Evolutionary conservation across 2,113 vertebrate genomes (phyloP).

Genomic region (Triplophysa dalaica): DNA sequence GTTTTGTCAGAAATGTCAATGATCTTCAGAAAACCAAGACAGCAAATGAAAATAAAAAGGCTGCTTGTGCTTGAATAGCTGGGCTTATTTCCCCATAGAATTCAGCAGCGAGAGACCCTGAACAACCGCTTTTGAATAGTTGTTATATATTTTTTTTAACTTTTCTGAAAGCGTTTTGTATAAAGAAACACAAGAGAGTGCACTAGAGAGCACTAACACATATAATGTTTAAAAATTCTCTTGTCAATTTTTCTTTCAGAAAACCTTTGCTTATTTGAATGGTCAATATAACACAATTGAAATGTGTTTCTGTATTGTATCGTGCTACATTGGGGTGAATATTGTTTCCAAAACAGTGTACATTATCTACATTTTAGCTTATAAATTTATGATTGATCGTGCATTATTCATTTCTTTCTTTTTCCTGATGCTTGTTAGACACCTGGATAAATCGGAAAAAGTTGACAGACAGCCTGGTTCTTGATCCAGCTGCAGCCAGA

Average conservation of each 20-base stretch:
- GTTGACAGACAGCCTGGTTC: background rate
- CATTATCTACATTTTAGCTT: background rate
- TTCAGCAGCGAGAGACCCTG: background rate
- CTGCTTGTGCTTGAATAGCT: constrained; percentile 32
- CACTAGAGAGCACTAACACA: background rate
- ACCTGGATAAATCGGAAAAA: background rate
- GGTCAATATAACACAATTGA: background rate
- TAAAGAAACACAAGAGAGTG: constrained; percentile 5
- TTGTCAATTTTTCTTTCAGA: constrained; percentile 6
- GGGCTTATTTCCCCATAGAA: constrained; percentile 35
- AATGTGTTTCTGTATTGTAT: background rate
- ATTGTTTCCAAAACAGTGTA: background rate
- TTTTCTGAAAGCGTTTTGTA: background rate
- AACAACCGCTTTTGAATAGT: background rate
- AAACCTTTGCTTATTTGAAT: background rate
- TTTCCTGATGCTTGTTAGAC: background rate
- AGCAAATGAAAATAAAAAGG: constrained; percentile 32
- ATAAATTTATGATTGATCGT: no score
- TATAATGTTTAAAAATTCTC: constrained; percentile 1
- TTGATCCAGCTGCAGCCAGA: constrained; percentile 7
- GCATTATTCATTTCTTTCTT: background rate
- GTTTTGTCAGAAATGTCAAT: constrained; percentile 30
- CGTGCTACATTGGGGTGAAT: background rate
- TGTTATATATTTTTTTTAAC: background rate
- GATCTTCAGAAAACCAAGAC: constrained; percentile 36